Evolutionary conservation across 2,888 invertebrate genomes (phyloP), one percentile per base, ranked within the genome.

Genomic region (Asteroscopus sphinx): DNA sequence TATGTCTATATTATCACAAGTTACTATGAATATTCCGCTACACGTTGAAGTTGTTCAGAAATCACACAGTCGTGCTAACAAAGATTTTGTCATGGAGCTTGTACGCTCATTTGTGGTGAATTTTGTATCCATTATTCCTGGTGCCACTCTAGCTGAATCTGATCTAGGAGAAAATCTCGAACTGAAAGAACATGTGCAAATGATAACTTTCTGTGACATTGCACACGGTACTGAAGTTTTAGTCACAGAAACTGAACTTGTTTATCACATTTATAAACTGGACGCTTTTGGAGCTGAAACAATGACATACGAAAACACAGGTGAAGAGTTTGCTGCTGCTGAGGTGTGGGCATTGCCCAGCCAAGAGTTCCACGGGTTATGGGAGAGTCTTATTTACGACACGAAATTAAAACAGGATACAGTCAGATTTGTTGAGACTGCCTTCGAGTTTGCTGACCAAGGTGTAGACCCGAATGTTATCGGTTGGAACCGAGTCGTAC

Each of bases 401-500:
- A 81, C 88, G 0, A 82, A 81, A 40, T 77, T 94, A 17, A 94
- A 94, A 69, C 86, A 88, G 59, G 91, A 94, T 41, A 83, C 86
- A 1, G 80, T 99, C 46, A 96, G 96, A 61, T 99, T 98, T 89
- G 97, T 98, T 0, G 95, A 97, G 77, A 97, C 98, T 0, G 96
- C 98, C 7, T 95, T 99, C 85, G 93, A 97, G 61, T 98, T 99
- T 83, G 96, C 98, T 0, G 97, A 98, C 68, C 95, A 95, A 67
- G 95, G 96, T 21, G 97, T 99, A 0, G 96, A 99, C 86, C 93
- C 95, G 0, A 97, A 97, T 80, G 95, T 99, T 30, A 96, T 99
- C 54, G 96, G 96, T 36, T 98, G 98, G 93, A 99, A 99, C 88
- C 96, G 98, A 81, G 96, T 99, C 2, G 98, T 63, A 96, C 98